Base-by-base conservation (phyloP, 2,888 invertebrate genomes). In the Drosophila siamana region DNA sequence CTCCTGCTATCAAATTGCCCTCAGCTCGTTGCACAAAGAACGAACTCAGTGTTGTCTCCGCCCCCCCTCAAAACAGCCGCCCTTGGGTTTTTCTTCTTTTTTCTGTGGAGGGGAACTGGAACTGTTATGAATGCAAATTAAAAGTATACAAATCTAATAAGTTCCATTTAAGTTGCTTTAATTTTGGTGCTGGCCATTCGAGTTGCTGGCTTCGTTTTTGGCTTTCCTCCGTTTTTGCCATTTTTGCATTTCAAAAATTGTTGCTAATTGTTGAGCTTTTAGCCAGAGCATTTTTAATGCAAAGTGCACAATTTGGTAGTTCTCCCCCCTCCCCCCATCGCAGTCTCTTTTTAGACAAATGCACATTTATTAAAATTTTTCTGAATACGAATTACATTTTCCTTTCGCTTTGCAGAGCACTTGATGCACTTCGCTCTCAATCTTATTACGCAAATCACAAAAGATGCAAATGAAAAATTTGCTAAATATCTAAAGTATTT, bases 101-200 rank as follows among this genome's bases (percentile, higher is more conserved):
- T 33, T 7, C 13, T 13, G 13, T n/a, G 2, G 11, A 36, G 33
- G 26, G 66, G 19, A 46, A 63, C 43, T 67, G 78, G 75, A 74
- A 68, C 88, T 90, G 90, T 90, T 90, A 88, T 91, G 90, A 90
- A 90, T 90, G 90, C 91, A 90, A 91, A 90, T 90, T 91, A 90
- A 90, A 90, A 91, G 90, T 90, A 90, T 90, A 90, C 90, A 90
- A 90, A 91, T 90, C 90, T 90, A 90, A 91, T 90, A 90, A 91
- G 86, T 90, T 87, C 74, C 88, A 89, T 88, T 87, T 82, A 89
- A 90, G 89, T 81, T 61, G 83, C 80, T 89, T 84, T 80, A 90
- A 89, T 80, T 85, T 88, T 65, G 41, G 15, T 46, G 54, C 62
- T 30, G 36, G 41, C 51, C 66, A 54, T 66, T 63, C 64, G 59